Conservation (phyloP, 2,888 invertebrate species). For the Eupithecia tripunctaria region DNA sequence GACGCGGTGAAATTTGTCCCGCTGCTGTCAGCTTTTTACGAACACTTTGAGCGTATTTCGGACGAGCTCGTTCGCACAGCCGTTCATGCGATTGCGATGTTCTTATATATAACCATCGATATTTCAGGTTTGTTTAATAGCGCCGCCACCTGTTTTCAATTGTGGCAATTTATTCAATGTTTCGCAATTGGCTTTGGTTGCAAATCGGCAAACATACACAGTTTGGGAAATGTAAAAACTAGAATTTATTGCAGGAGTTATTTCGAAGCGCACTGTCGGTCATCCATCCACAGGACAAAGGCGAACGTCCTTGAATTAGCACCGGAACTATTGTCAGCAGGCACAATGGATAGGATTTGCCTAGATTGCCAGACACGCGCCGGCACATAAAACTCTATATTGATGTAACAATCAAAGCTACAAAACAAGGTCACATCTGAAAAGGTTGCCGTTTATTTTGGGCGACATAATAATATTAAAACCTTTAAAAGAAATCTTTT, state of each 20-base stretch:
- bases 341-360: slow-evolving; percentile 77
- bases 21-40: slow-evolving; percentile 45
- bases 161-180: slow-evolving; percentile 20
- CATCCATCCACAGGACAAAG: slow-evolving; percentile 65
- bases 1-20: slow-evolving; percentile 61
- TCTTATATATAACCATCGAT: slow-evolving; percentile 15
- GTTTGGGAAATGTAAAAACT: slow-evolving; percentile 4
- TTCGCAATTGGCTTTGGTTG: slow-evolving; percentile 8
- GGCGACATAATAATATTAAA: neutral
- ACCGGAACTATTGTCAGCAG: slow-evolving; percentile 77
- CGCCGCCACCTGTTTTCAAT: slow-evolving; percentile 22
- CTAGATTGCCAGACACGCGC: slow-evolving; percentile 72
- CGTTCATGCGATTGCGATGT: slow-evolving; percentile 1
- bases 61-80: slow-evolving; percentile 9
- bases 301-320: slow-evolving; percentile 78
- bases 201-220: slow-evolving; percentile 14
- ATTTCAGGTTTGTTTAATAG: slow-evolving; percentile 18
- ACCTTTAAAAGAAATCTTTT: neutral
- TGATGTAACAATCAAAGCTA: slow-evolving; percentile 44
- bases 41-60: slow-evolving; percentile 31
- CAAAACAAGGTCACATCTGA: neutral
- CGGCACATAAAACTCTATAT: slow-evolving; percentile 55
- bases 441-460: neutral
- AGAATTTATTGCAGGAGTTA: slow-evolving; percentile 49
- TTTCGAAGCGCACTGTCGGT: slow-evolving; percentile 46